phyloP scores from a whole-genome alignment of 2,888 invertebrate species.

The Caprella mutica region DNA sequence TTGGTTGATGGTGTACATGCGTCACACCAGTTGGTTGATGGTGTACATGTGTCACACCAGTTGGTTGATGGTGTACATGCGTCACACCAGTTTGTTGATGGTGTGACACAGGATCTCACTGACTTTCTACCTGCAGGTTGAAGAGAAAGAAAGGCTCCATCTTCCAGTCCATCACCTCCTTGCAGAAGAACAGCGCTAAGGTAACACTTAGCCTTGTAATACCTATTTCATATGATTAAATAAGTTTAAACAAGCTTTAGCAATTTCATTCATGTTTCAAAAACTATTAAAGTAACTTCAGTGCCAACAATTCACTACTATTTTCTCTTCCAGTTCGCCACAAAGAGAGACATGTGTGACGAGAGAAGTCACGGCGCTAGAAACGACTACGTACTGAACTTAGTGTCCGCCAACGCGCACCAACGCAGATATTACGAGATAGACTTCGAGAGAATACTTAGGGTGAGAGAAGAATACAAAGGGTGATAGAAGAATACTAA shows the following conservation, averaged over 20 bases:
- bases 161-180: conserved; percentile 87
- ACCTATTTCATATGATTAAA: not conserved
- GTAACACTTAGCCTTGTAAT: conserved; percentile 42
- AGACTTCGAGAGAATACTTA: conserved; percentile 78
- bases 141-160: conserved; percentile 94
- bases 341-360: conserved; percentile 78
- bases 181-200: conserved; percentile 95
- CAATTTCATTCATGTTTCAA: not conserved
- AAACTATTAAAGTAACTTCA: not conserved
- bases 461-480: conserved; percentile 43
- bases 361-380: conserved; percentile 87
- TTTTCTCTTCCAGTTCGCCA: conserved; percentile 53
- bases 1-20: too few relatives aligned
- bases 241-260: too few relatives aligned
- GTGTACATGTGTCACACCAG: too few relatives aligned
- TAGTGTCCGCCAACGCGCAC: conserved; percentile 88
- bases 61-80: too few relatives aligned
- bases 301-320: not conserved
- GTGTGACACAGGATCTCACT: too few relatives aligned
- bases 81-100: too few relatives aligned
- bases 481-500: too few relatives aligned
- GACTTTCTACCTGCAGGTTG: too few relatives aligned
- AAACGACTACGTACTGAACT: conserved; percentile 82
- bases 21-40: too few relatives aligned
- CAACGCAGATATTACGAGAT: conserved; percentile 78